These are phyloP conservation scores for Brachirus orientalis DNA, from an alignment of 2,113 vertebrate species.

Conservation along the genomic window DNA sequence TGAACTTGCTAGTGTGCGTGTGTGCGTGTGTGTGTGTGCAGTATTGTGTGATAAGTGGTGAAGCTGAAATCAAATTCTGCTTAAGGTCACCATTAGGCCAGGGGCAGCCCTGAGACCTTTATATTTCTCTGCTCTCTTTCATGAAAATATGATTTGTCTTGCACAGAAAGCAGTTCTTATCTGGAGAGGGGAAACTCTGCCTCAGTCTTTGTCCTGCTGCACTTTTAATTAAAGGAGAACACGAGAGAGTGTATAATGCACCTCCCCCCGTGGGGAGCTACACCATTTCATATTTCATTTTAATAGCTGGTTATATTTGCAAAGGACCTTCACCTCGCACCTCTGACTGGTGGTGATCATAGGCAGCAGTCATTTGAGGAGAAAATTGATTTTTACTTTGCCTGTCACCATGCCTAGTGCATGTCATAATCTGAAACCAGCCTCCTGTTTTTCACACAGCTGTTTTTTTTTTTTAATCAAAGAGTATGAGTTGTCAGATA, in stretches of 20 bases:
- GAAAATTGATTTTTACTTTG: conserved; percentile 55
- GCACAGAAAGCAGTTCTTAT: conserved; percentile 34
- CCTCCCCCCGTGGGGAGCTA: conserved; percentile 41
- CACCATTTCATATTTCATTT: conserved; percentile 59
- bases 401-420: conserved; percentile 4
- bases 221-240: conserved; percentile 72
- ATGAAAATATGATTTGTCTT: conserved; percentile 29
- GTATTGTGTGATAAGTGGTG: conserved; percentile 17
- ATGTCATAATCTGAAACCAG: conserved; percentile 49
- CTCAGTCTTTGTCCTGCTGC: conserved; percentile 45
- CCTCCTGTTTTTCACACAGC: not conserved
- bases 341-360: conserved; percentile 51
- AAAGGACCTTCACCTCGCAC: conserved; percentile 51
- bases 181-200: conserved; percentile 26
- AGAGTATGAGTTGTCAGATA: not conserved
- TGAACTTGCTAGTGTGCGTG: not conserved
- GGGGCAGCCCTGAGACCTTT: conserved; percentile 1
- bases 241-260: conserved; percentile 31
- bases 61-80: conserved; percentile 39
- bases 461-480: not conserved
- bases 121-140: conserved; percentile 32
- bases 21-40: not conserved
- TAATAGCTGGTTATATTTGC: conserved; percentile 51
- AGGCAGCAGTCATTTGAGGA: conserved; percentile 56
- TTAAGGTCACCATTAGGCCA: conserved; percentile 29